Percentiles rank a stretch among this genome's conserved stretches.
Evolutionary conservation across 2,888 invertebrate genomes (phyloP).

Genomic region (Hydriomena furcata): DNA sequence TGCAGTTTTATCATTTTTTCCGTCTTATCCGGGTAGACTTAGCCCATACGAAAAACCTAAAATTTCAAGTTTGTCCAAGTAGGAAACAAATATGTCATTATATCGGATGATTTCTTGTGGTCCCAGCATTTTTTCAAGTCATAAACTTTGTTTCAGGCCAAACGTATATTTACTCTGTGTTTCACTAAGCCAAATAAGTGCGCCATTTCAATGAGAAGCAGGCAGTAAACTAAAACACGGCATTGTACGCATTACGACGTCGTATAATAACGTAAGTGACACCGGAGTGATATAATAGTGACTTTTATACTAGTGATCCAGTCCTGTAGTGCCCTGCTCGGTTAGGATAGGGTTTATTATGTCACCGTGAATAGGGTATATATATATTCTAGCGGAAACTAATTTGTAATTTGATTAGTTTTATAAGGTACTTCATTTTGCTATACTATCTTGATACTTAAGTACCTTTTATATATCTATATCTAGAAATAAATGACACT

Average conservation of each 20-base stretch:
- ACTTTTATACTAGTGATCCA: conserved; percentile 61
- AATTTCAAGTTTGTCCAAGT: too few species aligned
- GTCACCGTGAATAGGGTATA: conserved; percentile 30
- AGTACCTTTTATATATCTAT: too few species aligned
- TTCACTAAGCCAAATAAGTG: conserved; percentile 13
- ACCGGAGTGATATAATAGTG: conserved; percentile 55
- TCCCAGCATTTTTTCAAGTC: too few species aligned
- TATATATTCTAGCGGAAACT: conserved; percentile 24
- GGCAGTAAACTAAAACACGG: conserved; percentile 51
- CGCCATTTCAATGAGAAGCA: conserved; percentile 46
- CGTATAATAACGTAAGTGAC: conserved; percentile 69
- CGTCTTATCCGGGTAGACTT: too few species aligned
- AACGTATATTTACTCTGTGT: too few species aligned
- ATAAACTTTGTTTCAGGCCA: too few species aligned
- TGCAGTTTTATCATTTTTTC: too few species aligned
- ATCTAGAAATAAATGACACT: too few species aligned
- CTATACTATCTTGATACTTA: too few species aligned
- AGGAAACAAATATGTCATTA: too few species aligned
- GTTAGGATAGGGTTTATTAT: conserved; percentile 36
- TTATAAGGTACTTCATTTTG: neutral
- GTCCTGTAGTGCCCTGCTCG: conserved; percentile 42
- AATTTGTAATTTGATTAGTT: conserved; percentile 17
- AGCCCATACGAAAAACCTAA: too few species aligned
- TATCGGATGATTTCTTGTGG: too few species aligned
- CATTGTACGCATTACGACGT: conserved; percentile 56